Percentiles rank a stretch among this genome's conserved stretches.
phyloP scores from a whole-genome alignment of 1,140 invertebrate genomes.

The Psix sp. region DNA sequence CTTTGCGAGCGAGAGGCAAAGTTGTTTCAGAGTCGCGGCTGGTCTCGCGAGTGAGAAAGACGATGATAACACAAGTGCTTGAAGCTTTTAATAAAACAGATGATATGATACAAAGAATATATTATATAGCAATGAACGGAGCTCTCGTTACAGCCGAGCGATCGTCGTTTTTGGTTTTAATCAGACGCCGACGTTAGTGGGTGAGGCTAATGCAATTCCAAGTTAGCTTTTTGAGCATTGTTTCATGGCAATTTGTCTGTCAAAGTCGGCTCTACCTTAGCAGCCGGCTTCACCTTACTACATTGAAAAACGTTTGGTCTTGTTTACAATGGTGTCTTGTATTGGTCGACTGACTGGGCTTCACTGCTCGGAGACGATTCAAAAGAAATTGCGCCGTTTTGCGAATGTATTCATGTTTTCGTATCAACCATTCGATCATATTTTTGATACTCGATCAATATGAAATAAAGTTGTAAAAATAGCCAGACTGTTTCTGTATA shows the following conservation, averaged over 20 bases:
- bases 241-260: constrained; percentile 24
- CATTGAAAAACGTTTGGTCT: no score
- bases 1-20: background rate
- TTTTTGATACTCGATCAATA: no score
- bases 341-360: no score
- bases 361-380: no score
- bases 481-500: no score
- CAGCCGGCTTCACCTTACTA: no score
- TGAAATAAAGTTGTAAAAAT: no score
- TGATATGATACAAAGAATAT: constrained; percentile 16
- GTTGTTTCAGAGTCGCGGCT: no score
- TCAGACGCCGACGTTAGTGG: constrained; percentile 12
- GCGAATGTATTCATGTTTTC: no score
- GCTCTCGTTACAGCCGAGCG: constrained; percentile 35
- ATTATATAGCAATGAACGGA: constrained; percentile 37
- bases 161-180: constrained; percentile 24
- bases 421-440: no score
- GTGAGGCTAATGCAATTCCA: constrained; percentile 36
- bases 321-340: no score
- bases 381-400: no score
- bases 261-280: constrained; percentile 10
- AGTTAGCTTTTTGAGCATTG: constrained; percentile 29
- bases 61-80: constrained; percentile 63
- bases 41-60: constrained; percentile 22
- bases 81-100: constrained; percentile 40